These are phyloP conservation scores for Drosophila asahinai DNA, from an alignment of 1,140 invertebrate species.

Conservation along the genomic window DNA sequence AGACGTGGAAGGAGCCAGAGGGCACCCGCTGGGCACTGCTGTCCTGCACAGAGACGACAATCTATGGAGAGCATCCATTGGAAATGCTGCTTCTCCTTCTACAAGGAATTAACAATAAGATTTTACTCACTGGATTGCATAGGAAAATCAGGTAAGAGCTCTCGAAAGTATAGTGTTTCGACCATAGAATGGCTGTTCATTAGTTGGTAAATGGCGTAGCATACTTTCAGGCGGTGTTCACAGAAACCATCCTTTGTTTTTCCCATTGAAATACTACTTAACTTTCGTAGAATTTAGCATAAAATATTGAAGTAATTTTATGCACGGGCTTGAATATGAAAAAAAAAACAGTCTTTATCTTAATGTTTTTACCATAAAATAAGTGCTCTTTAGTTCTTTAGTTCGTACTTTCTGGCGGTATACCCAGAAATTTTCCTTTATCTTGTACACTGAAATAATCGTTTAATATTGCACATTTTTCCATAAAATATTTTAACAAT, in stretches of 20 bases:
- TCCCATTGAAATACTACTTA: no score
- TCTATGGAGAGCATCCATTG: constrained; percentile 21
- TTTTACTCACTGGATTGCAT: background rate
- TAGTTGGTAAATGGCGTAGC: background rate
- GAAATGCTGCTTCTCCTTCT: constrained; percentile 32
- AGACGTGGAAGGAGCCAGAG: no score
- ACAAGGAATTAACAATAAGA: background rate
- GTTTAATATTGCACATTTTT: background rate
- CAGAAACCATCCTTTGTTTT: no score
- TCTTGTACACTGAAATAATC: background rate
- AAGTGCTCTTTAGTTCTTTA: no score
- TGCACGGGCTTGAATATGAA: no score
- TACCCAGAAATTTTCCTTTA: background rate
- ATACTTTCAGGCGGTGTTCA: no score
- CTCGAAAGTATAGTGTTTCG: background rate
- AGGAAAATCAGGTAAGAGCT: constrained; percentile 4
- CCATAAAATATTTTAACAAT: background rate
- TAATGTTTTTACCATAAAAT: no score
- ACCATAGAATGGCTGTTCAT: background rate
- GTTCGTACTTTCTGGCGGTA: no score
- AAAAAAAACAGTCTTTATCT: no score
- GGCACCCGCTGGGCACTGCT: constrained; percentile 24
- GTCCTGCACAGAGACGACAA: constrained; percentile 12
- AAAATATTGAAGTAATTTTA: no score
- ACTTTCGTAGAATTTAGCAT: no score